phyloP scores from a whole-genome alignment of 2,113 vertebrate genomes.

The Neogobius melanostomus region DNA sequence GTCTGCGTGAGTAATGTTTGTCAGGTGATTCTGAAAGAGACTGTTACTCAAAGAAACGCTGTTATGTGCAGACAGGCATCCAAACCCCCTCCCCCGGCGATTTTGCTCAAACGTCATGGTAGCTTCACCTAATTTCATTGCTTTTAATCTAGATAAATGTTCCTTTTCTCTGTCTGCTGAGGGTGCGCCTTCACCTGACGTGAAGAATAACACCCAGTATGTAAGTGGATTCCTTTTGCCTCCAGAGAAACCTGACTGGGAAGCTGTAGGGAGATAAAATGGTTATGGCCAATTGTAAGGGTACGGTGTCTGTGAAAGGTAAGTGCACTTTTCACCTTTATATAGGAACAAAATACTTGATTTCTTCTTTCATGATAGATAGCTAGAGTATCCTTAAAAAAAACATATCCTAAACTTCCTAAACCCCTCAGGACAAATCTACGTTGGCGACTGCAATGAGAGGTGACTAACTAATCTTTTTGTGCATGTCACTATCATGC shows the following conservation, averaged over 20 bases:
- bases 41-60: slow-evolving; percentile 14
- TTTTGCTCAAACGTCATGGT: slow-evolving; percentile 25
- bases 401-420: too few species aligned
- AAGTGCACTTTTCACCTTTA: slow-evolving; percentile 1
- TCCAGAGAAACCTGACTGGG: background rate
- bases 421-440: too few species aligned
- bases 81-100: slow-evolving; percentile 7
- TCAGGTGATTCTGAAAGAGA: slow-evolving; percentile 27
- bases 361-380: too few species aligned
- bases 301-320: background rate
- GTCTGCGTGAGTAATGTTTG: slow-evolving; percentile 24
- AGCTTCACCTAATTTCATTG: slow-evolving; percentile 37
- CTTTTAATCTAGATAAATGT: slow-evolving; percentile 35
- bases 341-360: background rate
- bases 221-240: slow-evolving; percentile 1
- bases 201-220: slow-evolving; percentile 20
- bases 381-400: too few species aligned
- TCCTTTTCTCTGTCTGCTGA: slow-evolving; percentile 11
- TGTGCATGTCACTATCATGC: background rate
- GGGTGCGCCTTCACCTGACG: slow-evolving; percentile 2
- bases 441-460: too few species aligned
- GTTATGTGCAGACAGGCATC: slow-evolving; percentile 11
- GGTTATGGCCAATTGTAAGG: background rate
- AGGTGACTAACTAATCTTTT: background rate
- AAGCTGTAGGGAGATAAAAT: background rate